Evolutionary conservation across 1,140 invertebrate genomes (phyloP).

Genomic region (Sinella curviseta): DNA sequence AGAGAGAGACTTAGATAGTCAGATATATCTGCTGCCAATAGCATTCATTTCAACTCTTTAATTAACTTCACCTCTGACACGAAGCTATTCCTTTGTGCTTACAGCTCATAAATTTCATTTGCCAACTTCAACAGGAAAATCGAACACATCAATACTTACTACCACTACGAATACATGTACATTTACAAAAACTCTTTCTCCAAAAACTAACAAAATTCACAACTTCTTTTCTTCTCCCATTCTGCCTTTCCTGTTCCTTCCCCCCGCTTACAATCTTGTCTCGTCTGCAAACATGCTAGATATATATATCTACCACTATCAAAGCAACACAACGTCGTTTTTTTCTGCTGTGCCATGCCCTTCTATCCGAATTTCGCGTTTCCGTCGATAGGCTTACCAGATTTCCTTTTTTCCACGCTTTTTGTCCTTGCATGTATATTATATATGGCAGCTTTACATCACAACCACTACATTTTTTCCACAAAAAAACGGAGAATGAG

Average conservation of each 20-base stretch:
- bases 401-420: not conserved
- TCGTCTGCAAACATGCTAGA: no score
- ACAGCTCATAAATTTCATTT: slow-evolving; percentile 15
- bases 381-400: slow-evolving; percentile 15
- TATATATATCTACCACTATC: not conserved
- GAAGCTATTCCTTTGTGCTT: slow-evolving; percentile 4
- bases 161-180: not conserved
- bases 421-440: not conserved
- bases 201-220: not conserved
- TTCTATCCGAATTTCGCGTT: not conserved
- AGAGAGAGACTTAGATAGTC: not conserved
- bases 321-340: not conserved
- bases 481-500: not conserved
- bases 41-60: slow-evolving; percentile 22
- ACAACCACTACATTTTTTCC: not conserved
- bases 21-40: not conserved
- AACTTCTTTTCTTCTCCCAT: not conserved
- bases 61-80: slow-evolving; percentile 26
- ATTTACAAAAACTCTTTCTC: not conserved
- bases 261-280: no score
- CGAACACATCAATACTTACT: slow-evolving; percentile 16
- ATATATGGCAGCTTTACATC: not conserved
- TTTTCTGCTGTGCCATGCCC: not conserved
- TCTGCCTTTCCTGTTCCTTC: not conserved
- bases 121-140: slow-evolving; percentile 22